Conservation (phyloP, 2,797 vertebrate genomes). For the Peromyscus nudipes region DNA sequence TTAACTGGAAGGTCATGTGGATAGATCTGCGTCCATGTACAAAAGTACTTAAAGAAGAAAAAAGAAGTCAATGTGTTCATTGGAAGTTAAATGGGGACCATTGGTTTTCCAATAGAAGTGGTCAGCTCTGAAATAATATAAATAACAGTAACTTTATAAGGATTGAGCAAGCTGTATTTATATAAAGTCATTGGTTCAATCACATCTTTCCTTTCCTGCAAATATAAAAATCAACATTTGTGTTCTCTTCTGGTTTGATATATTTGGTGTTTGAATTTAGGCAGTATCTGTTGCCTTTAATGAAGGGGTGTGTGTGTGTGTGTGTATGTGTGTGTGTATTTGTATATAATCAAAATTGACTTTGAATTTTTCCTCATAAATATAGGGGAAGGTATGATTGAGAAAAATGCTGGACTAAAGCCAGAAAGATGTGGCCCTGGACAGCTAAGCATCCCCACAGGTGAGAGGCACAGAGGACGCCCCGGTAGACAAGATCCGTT, state of each 20-base stretch:
- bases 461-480: neutral
- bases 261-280: neutral
- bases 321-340: neutral
- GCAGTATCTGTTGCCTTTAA: neutral
- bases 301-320: neutral
- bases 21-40: neutral
- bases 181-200: neutral
- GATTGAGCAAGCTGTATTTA: neutral
- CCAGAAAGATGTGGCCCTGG: neutral
- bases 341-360: neutral
- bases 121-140: neutral
- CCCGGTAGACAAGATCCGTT: neutral
- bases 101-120: neutral
- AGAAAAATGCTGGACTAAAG: neutral
- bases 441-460: neutral
- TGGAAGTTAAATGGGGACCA: neutral
- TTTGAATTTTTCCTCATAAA: neutral
- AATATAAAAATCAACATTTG: neutral
- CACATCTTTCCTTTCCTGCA: too few relatives aligned
- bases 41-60: neutral
- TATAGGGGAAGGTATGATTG: neutral
- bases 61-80: neutral
- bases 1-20: neutral
- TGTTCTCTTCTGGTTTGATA: neutral
- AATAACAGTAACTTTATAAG: neutral